Evolutionary conservation across 2,797 vertebrate species (phyloP), one percentile per base, ranked within the genome.

Genomic region (Loriculus beryllinus): DNA sequence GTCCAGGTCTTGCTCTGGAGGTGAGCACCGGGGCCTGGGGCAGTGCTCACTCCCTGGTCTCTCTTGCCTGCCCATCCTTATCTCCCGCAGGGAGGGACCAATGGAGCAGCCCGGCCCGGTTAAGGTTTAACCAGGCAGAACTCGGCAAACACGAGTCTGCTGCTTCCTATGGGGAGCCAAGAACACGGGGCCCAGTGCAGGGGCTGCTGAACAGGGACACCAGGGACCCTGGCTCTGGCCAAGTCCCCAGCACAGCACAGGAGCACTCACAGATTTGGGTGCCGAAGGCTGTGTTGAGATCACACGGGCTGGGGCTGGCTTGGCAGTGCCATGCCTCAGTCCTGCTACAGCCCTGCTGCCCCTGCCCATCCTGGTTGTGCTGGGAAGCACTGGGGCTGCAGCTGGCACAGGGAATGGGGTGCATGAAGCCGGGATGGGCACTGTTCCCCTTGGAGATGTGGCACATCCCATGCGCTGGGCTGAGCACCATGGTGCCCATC

Each of bases 61-160:
- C n/a, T 57, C 14, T 63, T 22, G 12, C 59, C 68, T 67, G 85
- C 43, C 88, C 29, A 40, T 67, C 76, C 85, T 94, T 96, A 95
- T 95, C 95, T 91, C 48, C 0, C 0, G 8, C 64, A 70, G 87
- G 69, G 76, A 88, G 84, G 64, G 64, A 92, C 52, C 0, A 21
- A 91, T 75, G 87, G 64, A 80, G 85, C 84, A 95, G 93, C 65
- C 21, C 2, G 4, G 45, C 79, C 69, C 0, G 0, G 96, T 96
- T 96, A 96, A 95, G 92, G 49, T 96, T 96, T 96, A 96, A 96
- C 96, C 82, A 94, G 57, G 72, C 52, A 90, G 65, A 82, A 92
- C 92, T 91, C 54, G 76, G 91, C 95, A 96, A 96, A 95, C 91
- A 96, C 31, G 57, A 91, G 91, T 79, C 76, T 60, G 72, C 82